A percentile compares a stretch with the other conserved stretches of the same genome.
Evolutionary conservation across 2,888 invertebrate genomes (phyloP).

Genomic region (Drosophila tanythrix): DNA sequence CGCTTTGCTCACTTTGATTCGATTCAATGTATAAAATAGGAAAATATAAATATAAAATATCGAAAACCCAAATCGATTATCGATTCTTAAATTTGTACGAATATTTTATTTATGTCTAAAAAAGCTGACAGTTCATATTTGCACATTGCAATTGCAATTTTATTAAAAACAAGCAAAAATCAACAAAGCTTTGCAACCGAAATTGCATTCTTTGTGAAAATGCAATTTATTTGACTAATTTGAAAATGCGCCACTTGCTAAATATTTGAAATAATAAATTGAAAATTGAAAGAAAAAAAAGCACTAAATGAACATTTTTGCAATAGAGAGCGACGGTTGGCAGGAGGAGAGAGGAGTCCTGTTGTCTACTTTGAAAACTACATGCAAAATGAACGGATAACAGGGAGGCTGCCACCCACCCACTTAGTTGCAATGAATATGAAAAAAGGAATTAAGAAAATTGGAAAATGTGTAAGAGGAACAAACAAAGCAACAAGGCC

Average conservation of each 20-base stretch:
- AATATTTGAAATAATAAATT: not conserved
- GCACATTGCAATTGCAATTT: not conserved
- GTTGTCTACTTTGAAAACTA: not conserved
- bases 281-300: not conserved
- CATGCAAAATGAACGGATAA: slow-evolving; percentile 2
- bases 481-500: slow-evolving; percentile 15
- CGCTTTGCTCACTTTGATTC: not conserved
- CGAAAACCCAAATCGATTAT: not conserved
- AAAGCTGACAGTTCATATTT: not conserved
- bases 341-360: not conserved
- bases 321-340: not conserved
- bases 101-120: not conserved
- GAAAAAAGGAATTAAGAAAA: slow-evolving; percentile 57
- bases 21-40: not conserved
- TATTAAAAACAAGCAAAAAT: not conserved
- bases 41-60: no score
- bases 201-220: not conserved
- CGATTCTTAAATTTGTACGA: not conserved
- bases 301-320: not conserved
- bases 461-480: slow-evolving; percentile 32
- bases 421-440: not conserved
- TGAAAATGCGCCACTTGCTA: not conserved
- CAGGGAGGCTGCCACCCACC: not conserved
- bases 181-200: not conserved
- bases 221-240: not conserved